Base-by-base conservation (phyloP, 2,797 vertebrate genomes). In the Sebastes nivosus region DNA sequence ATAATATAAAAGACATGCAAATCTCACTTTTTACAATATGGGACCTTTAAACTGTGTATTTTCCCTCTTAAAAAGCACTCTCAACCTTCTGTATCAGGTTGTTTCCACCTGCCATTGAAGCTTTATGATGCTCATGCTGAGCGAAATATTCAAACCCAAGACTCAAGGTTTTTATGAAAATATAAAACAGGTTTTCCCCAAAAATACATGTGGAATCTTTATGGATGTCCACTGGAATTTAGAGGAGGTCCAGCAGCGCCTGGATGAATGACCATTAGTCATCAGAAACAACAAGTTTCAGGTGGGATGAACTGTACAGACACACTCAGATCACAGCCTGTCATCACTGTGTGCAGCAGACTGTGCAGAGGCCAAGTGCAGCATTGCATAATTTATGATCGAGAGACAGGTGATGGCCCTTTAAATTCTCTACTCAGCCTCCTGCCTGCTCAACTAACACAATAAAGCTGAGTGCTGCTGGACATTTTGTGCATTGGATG, bases 1-100 rank as follows among this genome's bases (percentile, higher is more conserved):
- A 38, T 38, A 38, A 38, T 38, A 0, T 14, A 38, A 6, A 38
- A 0, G 0, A 38, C 36, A 6, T 38, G 36, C 0, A 14, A 38
- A 38, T 38, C 36, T 38, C 36, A 38, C 36, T 38, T 38, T 38
- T 38, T 38, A 38, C 36, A 38, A 38, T 38, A 38, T 38, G 36
- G 36, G 36, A 38, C 36, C 13, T 38, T 38, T 38, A 38, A 24
- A 42, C 1, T 50, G 25, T 27, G 25, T 29, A 18, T 50, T 1
- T 16, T 27, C 16, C 13, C 18, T 66, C 22, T 65, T 46, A 14
- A 66, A 65, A 65, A 46, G 14, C 8, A 0, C 29, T 1, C 2
- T 50, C 13, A 24, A 61, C 58, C 0, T n/a, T 29, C 24, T 50
- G 64, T 3, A 46, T 12, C 64, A 65, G 64, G 11, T 30, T 14